phyloP scores from a whole-genome alignment of 2,797 vertebrate species.

The Lerista edwardsae region DNA sequence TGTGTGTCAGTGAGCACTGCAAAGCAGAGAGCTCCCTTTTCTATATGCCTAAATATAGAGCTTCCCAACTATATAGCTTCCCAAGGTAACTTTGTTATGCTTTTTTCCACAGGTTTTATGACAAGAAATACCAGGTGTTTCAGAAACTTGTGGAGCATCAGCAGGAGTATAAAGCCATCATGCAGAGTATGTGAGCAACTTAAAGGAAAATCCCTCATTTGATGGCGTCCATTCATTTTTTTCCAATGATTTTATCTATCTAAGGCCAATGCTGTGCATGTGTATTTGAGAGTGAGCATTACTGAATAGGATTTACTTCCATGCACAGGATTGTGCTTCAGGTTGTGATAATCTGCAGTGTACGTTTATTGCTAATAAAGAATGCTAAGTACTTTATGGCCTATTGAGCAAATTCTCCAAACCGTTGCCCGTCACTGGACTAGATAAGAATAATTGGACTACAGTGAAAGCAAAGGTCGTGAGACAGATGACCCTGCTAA shows the following conservation, averaged over 20 bases:
- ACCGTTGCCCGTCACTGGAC: background rate
- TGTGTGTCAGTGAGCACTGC: background rate
- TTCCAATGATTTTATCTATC: slow-evolving; percentile 12
- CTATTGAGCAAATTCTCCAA: slow-evolving; percentile 25
- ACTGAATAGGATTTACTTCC: too few relatives aligned
- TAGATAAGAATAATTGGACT: background rate
- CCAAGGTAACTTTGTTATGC: slow-evolving; percentile 6
- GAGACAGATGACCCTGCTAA: background rate
- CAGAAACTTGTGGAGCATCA: slow-evolving; percentile 89
- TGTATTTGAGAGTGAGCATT: too few relatives aligned
- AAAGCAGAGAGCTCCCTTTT: background rate
- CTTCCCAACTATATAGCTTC: background rate
- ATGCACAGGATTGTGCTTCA: too few relatives aligned
- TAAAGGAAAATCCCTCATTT: background rate
- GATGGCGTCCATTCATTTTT: background rate
- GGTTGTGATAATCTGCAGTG: background rate
- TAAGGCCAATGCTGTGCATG: too few relatives aligned
- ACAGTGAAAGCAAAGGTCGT: background rate
- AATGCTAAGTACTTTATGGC: slow-evolving; percentile 45
- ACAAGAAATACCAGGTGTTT: slow-evolving; percentile 92
- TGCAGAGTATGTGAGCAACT: slow-evolving; percentile 72
- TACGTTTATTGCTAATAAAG: slow-evolving; percentile 24
- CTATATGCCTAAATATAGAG: accelerated
- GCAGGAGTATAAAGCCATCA: slow-evolving; percentile 88
- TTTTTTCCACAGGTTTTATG: slow-evolving; percentile 84